Percentiles rank a stretch among this genome's conserved stretches.
phyloP scores from a whole-genome alignment of 2,113 vertebrate genomes.

The Oreochromis niloticus region DNA sequence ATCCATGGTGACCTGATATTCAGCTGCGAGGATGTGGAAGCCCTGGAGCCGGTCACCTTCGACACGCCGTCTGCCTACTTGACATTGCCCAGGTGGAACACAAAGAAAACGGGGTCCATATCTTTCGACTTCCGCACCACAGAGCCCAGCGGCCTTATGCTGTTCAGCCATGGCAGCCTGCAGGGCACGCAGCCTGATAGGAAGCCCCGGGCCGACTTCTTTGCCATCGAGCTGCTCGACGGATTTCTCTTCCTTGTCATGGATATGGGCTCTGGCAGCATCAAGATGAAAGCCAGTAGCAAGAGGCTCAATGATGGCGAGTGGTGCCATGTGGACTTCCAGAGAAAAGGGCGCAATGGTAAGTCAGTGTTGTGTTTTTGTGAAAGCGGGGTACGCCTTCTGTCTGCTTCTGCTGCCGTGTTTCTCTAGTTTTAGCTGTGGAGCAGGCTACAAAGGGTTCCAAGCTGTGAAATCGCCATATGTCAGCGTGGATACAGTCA shows the following conservation, averaged over 20 bases:
- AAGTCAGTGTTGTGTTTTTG: conserved; percentile 24
- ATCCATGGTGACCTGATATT: conserved; percentile 88
- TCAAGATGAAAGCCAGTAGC: conserved; percentile 83
- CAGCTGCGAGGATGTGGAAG: conserved; percentile 85
- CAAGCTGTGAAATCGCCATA: conserved; percentile 41
- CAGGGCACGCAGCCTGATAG: conserved; percentile 62
- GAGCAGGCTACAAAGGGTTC: conserved; percentile 12
- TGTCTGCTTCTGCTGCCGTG: conserved; percentile 5
- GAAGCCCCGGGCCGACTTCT: conserved; percentile 80
- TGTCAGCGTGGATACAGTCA: conserved; percentile 26
- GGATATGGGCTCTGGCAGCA: conserved; percentile 90
- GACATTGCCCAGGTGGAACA: conserved; percentile 82
- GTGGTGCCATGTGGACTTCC: conserved; percentile 94
- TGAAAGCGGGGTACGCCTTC: background rate
- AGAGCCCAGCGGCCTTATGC: conserved; percentile 83
- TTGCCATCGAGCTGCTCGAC: conserved; percentile 87
- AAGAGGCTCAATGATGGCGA: conserved; percentile 87
- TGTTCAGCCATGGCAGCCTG: conserved; percentile 82
- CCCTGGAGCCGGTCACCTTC: conserved; percentile 88
- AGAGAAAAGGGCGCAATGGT: conserved; percentile 88
- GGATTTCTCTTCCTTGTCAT: conserved; percentile 88
- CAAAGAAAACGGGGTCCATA: conserved; percentile 85
- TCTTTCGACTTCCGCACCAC: conserved; percentile 92
- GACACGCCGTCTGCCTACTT: conserved; percentile 79
- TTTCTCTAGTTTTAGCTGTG: background rate